Conservation (phyloP, 2,113 vertebrate genomes). For the Equus quagga region DNA sequence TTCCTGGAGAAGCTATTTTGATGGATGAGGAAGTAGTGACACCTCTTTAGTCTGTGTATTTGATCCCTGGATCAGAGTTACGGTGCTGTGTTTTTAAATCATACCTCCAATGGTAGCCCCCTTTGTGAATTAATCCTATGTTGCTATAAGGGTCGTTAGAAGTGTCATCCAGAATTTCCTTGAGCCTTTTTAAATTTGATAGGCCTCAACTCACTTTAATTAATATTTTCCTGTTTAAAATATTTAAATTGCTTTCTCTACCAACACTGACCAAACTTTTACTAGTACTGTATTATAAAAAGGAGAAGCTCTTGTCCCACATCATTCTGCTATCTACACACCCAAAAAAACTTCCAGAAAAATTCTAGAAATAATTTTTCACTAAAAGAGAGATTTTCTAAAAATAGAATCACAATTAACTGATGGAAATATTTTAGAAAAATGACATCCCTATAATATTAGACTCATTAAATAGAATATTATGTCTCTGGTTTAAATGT, state of each 20-base stretch:
- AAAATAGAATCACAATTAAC: background rate
- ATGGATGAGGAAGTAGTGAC: background rate
- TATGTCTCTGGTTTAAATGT: background rate
- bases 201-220: background rate
- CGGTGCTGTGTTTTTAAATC: background rate
- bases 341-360: background rate
- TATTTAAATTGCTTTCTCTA: background rate
- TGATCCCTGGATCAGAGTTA: background rate
- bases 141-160: background rate
- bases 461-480: background rate
- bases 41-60: background rate
- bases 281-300: background rate
- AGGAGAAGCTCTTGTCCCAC: background rate
- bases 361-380: background rate
- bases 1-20: background rate
- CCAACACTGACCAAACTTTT: background rate
- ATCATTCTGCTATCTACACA: background rate
- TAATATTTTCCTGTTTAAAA: background rate
- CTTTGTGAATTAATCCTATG: background rate
- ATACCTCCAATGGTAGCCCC: background rate
- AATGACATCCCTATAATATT: background rate
- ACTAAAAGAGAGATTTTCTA: background rate
- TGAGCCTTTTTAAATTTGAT: background rate
- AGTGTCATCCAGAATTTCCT: background rate
- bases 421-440: background rate